phyloP scores from a whole-genome alignment of 2,113 vertebrate genomes.

The Megaceryle torquata region DNA sequence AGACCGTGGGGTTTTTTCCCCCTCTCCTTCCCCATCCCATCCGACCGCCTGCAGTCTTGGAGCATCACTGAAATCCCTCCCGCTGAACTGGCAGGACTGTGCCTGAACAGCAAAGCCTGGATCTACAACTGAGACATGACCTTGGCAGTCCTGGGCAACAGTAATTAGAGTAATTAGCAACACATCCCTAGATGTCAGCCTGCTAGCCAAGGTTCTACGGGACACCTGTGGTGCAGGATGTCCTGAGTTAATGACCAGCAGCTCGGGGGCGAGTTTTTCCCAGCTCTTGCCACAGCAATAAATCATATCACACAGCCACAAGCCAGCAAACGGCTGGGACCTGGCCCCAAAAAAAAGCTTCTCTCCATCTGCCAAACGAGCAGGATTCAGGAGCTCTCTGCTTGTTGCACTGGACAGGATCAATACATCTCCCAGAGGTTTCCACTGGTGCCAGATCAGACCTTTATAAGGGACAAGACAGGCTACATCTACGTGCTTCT shows the following conservation, averaged over 20 bases:
- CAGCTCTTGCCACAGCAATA: not conserved
- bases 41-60: not conserved
- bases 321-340: accelerated
- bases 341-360: not conserved
- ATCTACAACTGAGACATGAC: constrained; percentile 43
- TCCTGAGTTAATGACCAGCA: not conserved
- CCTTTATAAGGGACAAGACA: not conserved
- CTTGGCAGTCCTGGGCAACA: constrained; percentile 31
- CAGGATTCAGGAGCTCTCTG: not conserved
- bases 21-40: not conserved
- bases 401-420: not conserved
- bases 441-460: not conserved
- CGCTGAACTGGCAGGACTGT: constrained; percentile 29
- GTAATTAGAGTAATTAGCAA: constrained; percentile 66
- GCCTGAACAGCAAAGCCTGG: constrained; percentile 61
- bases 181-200: constrained; percentile 22
- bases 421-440: not conserved
- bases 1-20: not conserved
- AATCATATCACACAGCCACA: not conserved
- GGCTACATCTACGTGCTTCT: not conserved
- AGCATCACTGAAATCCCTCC: constrained; percentile 49
- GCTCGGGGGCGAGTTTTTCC: not conserved
- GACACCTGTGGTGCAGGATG: not conserved
- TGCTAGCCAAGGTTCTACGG: not conserved
- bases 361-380: not conserved